A percentile compares a stretch with the other conserved stretches of the same genome.
Evolutionary conservation across 2,113 vertebrate species (phyloP).

Genomic region (Panurus biarmicus): DNA sequence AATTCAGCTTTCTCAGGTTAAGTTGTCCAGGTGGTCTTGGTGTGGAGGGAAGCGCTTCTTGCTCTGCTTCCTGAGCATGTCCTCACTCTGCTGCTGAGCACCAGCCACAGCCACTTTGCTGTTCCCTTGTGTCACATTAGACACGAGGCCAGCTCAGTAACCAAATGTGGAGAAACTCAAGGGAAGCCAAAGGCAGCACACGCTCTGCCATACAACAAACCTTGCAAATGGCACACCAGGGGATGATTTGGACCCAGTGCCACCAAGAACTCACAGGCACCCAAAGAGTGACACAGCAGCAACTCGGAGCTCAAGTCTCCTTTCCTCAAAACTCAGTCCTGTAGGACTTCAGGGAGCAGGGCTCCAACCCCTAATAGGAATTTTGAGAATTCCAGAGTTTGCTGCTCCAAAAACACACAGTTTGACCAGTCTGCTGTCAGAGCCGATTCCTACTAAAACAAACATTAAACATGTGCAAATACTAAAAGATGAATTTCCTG

Average conservation of each 20-base stretch:
- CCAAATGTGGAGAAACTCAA: not conserved
- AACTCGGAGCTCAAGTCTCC: not conserved
- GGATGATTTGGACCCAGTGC: not conserved
- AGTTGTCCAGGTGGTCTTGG: not conserved
- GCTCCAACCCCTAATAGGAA: not conserved
- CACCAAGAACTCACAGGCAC: not conserved
- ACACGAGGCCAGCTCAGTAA: not conserved
- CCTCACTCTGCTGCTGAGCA: not conserved
- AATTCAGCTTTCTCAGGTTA: not conserved
- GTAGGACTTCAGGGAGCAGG: not conserved
- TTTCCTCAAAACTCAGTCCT: not conserved
- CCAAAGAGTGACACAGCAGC: not conserved
- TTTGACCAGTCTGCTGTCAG: slow-evolving; percentile 39
- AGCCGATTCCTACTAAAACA: slow-evolving; percentile 34
- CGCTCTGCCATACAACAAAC: not conserved
- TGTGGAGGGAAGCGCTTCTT: not conserved
- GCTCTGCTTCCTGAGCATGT: not conserved
- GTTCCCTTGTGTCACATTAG: not conserved
- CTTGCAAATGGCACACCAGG: not conserved
- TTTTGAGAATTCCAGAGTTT: not conserved
- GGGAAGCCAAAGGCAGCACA: not conserved
- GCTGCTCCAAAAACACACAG: slow-evolving; percentile 20
- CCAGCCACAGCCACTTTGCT: not conserved
- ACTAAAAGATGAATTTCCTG: slow-evolving; percentile 63
- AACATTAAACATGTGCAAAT: slow-evolving; percentile 61